phyloP scores from a whole-genome alignment of 30 jellyfish, hydroid and myxozoan species.

The Phacellophora camtschatica region DNA sequence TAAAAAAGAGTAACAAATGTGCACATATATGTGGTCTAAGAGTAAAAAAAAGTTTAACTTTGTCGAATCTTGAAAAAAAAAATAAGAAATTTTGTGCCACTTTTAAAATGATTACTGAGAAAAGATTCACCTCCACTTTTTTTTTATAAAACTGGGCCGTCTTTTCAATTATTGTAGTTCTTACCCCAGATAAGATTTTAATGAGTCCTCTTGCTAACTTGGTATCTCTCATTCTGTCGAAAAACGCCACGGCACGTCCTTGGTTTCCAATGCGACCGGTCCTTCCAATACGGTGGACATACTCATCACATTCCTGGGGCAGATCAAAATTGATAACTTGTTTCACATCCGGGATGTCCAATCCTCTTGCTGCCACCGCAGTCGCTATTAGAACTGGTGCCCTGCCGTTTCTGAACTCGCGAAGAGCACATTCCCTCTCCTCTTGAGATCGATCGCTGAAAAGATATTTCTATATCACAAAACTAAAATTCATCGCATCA shows the following conservation, averaged over 20 bases:
- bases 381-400: constrained; percentile 97
- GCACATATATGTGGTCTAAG: no score
- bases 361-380: constrained; percentile 96
- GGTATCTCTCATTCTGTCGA: constrained; percentile 72
- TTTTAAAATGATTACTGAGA: no score
- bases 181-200: constrained; percentile 82
- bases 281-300: constrained; percentile 97
- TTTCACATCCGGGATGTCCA: constrained; percentile 94
- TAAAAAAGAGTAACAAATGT: no score
- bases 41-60: no score
- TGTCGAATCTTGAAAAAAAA: no score
- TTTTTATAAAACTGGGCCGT: no score
- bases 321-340: constrained; percentile 93
- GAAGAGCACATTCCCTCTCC: constrained; percentile 97
- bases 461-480: neutral
- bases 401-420: constrained; percentile 79
- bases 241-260: constrained; percentile 95
- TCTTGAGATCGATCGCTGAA: constrained; percentile 96
- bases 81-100: no score
- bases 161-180: no score
- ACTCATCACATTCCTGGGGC: constrained; percentile 91
- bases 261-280: constrained; percentile 99
- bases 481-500: no score
- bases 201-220: constrained; percentile 82
- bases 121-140: no score